phyloP scores from a whole-genome alignment of 1,140 invertebrate species.

The Littorina saxatilis region DNA sequence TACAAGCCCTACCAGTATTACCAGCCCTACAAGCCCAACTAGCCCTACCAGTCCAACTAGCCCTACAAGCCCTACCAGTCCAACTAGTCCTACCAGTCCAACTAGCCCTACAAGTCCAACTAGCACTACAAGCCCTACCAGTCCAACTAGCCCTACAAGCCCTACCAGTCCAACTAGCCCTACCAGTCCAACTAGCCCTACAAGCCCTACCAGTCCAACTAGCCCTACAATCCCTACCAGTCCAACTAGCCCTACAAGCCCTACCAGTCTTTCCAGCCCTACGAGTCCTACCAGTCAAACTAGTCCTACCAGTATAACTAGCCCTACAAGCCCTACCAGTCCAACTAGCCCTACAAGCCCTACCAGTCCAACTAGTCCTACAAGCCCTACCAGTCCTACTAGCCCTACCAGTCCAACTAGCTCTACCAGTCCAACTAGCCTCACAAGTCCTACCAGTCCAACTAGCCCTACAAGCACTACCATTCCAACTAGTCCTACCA shows the following conservation, averaged over 20 bases:
- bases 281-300: background rate
- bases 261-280: no score
- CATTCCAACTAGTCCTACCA: background rate
- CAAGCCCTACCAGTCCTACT: background rate
- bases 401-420: constrained; percentile 9
- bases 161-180: background rate
- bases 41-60: constrained; percentile 2
- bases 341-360: background rate
- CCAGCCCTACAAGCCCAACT: background rate
- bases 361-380: constrained; percentile 1
- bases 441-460: background rate
- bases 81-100: background rate
- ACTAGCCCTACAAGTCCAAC: constrained; percentile 2
- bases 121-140: background rate
- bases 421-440: background rate
- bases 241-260: no score
- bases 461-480: background rate
- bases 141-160: background rate
- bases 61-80: background rate
- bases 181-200: background rate
- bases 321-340: no score
- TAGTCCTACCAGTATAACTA: no score
- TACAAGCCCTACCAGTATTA: background rate
- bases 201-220: background rate
- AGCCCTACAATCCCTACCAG: background rate